Evolutionary conservation across 1,140 invertebrate genomes (phyloP).

Genomic region (Lasioglossum albipes): DNA sequence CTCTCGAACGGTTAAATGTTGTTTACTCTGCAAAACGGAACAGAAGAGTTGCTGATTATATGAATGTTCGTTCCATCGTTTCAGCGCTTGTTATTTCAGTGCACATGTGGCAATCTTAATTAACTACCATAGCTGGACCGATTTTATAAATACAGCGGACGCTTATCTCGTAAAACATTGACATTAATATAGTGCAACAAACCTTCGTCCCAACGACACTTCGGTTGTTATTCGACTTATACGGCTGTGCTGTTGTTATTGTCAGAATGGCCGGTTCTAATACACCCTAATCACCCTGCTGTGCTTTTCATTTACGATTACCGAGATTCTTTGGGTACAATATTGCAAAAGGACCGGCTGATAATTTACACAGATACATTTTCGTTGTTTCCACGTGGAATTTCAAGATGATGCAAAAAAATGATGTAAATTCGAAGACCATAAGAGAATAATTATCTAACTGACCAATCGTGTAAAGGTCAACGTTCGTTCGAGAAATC

Average conservation of each 20-base stretch:
- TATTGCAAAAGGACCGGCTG: too few relatives aligned
- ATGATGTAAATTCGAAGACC: neutral
- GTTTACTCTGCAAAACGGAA: neutral
- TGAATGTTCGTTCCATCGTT: slow-evolving; percentile 11
- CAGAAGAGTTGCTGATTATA: slow-evolving; percentile 6
- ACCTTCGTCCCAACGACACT: neutral
- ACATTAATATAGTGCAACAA: neutral
- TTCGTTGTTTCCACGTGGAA: too few relatives aligned
- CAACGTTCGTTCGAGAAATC: neutral
- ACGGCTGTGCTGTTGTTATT: too few relatives aligned
- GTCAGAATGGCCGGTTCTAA: too few relatives aligned
- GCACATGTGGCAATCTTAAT: neutral
- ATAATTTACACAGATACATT: too few relatives aligned
- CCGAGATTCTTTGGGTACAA: too few relatives aligned
- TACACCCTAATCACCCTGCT: too few relatives aligned
- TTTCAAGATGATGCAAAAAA: too few relatives aligned
- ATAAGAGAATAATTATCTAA: neutral
- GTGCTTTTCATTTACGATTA: too few relatives aligned
- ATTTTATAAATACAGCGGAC: neutral
- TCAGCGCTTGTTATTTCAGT: neutral
- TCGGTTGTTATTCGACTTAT: too few relatives aligned
- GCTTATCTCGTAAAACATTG: neutral
- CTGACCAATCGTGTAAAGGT: neutral
- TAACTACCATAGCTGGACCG: neutral
- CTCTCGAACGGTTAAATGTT: neutral